Conservation (phyloP, 2,797 vertebrate genomes). For the Hephaestus fuliginosus region DNA sequence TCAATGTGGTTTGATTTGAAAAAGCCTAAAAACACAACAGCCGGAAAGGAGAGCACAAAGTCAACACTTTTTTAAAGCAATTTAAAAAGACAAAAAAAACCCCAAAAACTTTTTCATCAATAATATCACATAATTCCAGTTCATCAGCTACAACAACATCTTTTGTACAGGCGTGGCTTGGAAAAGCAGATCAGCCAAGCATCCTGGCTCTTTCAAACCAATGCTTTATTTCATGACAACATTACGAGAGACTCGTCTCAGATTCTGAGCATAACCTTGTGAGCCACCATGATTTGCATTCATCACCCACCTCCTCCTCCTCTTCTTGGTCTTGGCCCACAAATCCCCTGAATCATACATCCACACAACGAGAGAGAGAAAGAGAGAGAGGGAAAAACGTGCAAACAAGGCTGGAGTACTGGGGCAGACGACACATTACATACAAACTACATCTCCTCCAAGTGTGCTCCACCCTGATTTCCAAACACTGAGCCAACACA, state of each 20-base stretch:
- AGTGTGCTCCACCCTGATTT: slow-evolving; percentile 79
- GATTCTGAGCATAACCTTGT: background rate
- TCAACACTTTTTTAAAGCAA: too few relatives aligned
- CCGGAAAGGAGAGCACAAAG: too few relatives aligned
- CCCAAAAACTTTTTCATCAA: background rate
- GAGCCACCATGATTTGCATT: slow-evolving; percentile 9
- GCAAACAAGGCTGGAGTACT: background rate
- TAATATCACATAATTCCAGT: slow-evolving; percentile 26
- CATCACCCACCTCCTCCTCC: background rate
- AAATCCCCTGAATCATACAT: slow-evolving; percentile 12
- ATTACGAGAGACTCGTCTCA: background rate
- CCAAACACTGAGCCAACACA: slow-evolving; percentile 46
- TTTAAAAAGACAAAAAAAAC: too few relatives aligned
- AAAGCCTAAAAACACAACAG: background rate
- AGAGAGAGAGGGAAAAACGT: background rate
- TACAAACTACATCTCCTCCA: slow-evolving; percentile 44
- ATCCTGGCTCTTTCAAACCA: slow-evolving; percentile 4
- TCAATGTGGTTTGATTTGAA: background rate
- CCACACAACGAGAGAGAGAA: slow-evolving; percentile 13
- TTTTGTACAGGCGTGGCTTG: slow-evolving; percentile 28
- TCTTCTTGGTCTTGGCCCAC: background rate
- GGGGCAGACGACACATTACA: slow-evolving; percentile 16
- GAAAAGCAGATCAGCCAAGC: background rate
- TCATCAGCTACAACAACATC: slow-evolving; percentile 24
- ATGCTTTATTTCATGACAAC: background rate